Conservation (phyloP, 2,797 vertebrate species). For the Iguana delicatissima region DNA sequence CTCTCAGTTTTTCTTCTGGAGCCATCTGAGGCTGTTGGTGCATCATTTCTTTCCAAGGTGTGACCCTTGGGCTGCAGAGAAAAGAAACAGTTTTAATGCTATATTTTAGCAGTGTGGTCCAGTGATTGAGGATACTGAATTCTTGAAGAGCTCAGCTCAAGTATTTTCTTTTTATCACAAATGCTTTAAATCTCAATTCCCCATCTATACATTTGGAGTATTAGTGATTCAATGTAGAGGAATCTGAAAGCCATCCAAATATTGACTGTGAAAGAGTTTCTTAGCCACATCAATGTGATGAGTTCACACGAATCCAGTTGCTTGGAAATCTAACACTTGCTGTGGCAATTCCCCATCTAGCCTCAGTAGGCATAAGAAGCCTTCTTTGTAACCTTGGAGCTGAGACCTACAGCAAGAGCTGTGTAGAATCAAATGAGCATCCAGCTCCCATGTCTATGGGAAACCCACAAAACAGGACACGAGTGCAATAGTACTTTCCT, state of each 20-base stretch:
- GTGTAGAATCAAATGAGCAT: not conserved
- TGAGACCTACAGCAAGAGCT: not conserved
- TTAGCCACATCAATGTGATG: not conserved
- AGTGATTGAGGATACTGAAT: not conserved
- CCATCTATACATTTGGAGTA: not conserved
- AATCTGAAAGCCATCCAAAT: not conserved
- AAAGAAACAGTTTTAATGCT: not conserved
- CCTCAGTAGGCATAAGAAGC: not conserved
- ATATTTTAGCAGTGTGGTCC: not conserved
- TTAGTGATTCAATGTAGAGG: not conserved
- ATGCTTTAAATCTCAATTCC: not conserved
- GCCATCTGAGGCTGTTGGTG: not conserved
- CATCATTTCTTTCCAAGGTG: not conserved
- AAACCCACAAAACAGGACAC: not conserved
- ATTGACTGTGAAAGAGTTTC: not conserved
- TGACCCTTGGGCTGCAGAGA: not conserved
- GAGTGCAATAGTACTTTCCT: not conserved
- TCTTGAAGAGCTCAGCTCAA: not conserved
- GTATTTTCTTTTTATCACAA: not conserved
- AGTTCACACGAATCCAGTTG: not conserved
- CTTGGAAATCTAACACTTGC: not conserved
- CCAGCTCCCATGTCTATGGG: not conserved
- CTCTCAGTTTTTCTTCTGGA: not conserved
- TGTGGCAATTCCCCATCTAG: not conserved
- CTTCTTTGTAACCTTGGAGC: not conserved